A percentile compares a stretch with the other conserved stretches of the same genome.
Conservation (phyloP, 2,888 invertebrate genomes). For the Cephalotes varians region DNA sequence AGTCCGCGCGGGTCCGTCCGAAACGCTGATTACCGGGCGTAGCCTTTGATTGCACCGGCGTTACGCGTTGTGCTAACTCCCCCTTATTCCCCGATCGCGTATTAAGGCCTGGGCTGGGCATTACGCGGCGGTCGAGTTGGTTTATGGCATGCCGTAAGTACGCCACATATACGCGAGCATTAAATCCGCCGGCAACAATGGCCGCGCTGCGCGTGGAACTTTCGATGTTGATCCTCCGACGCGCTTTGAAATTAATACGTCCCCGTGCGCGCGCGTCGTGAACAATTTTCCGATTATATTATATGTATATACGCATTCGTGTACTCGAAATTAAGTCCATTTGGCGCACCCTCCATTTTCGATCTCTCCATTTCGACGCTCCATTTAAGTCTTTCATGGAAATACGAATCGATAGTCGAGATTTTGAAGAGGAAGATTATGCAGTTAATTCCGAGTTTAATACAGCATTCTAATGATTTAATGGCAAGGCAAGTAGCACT, state of each 20-base stretch:
- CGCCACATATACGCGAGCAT: constrained; percentile 41
- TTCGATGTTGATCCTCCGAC: constrained; percentile 44
- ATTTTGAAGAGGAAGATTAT: neutral
- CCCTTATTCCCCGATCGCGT: constrained; percentile 64
- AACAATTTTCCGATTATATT: neutral
- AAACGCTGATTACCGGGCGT: constrained; percentile 49
- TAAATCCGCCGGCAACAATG: constrained; percentile 40
- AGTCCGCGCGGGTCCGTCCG: constrained; percentile 20
- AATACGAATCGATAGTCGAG: neutral
- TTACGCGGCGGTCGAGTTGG: constrained; percentile 63
- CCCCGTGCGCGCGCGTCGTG: neutral
- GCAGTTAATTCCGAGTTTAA: neutral
- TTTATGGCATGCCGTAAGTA: constrained; percentile 62
- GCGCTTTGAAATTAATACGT: constrained; percentile 17
- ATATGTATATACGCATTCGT: neutral
- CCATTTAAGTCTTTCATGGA: neutral
- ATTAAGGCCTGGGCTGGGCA: constrained; percentile 61
- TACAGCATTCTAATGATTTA: neutral
- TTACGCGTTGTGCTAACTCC: constrained; percentile 49
- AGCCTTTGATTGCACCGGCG: constrained; percentile 53
- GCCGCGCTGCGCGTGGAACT: constrained; percentile 36
- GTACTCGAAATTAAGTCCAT: neutral
- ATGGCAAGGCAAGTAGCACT: neutral
- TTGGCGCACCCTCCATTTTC: neutral
- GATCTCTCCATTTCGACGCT: no score